Evolutionary conservation across 2,113 vertebrate genomes (phyloP).

Genomic region (Poeciliopsis retropinna): DNA sequence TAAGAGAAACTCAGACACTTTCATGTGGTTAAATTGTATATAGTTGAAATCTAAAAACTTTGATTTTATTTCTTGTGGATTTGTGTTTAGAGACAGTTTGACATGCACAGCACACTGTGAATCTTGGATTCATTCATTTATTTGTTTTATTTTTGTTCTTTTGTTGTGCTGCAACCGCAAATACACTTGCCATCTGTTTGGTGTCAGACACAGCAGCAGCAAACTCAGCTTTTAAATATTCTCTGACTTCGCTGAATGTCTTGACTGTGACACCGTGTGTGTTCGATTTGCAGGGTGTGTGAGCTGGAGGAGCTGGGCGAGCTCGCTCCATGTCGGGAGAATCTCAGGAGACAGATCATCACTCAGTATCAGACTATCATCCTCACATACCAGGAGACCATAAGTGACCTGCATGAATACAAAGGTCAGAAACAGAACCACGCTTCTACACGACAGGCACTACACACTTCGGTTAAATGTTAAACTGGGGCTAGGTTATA

Average conservation of each 20-base stretch:
- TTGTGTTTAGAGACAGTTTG: too few relatives aligned
- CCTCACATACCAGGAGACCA: conserved; percentile 97
- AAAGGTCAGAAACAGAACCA: conserved; percentile 83
- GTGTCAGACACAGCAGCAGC: neutral
- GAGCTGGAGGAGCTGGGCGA: conserved; percentile 97
- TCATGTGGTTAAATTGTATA: neutral
- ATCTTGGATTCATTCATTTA: too few relatives aligned
- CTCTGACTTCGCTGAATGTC: conserved; percentile 6
- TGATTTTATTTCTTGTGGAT: too few relatives aligned
- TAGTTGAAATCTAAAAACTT: neutral
- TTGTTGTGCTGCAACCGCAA: too few relatives aligned
- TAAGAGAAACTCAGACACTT: neutral
- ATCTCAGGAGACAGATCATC: conserved; percentile 95
- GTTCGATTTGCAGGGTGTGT: conserved; percentile 85
- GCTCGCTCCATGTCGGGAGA: conserved; percentile 96
- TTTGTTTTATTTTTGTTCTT: too few relatives aligned
- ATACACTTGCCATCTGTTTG: too few relatives aligned
- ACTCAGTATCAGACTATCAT: conserved; percentile 98
- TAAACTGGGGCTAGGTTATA: neutral
- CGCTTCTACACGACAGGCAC: neutral
- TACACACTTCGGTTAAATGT: too few relatives aligned
- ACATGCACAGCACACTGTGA: too few relatives aligned
- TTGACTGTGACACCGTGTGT: conserved; percentile 1
- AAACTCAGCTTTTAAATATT: neutral
- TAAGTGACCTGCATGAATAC: conserved; percentile 95